Evolutionary conservation across 2,113 vertebrate genomes (phyloP).

Genomic region (Aspiorhynchus laticeps): DNA sequence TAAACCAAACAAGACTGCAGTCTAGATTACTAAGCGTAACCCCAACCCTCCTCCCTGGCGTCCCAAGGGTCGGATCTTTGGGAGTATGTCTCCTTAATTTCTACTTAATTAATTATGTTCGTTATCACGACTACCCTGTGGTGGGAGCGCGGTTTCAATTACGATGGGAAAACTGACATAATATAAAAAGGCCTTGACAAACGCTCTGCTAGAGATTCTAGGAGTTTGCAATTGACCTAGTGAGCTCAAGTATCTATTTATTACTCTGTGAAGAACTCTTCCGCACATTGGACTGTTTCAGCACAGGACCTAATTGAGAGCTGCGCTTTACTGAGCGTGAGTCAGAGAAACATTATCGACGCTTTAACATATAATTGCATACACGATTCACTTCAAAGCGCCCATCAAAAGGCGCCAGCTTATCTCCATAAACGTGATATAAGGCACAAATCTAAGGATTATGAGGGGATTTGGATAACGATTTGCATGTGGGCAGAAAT

Average conservation of each 20-base stretch:
- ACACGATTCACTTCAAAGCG: constrained; percentile 38
- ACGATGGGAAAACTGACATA: constrained; percentile 68
- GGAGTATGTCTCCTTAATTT: constrained; percentile 69
- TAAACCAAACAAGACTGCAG: constrained; percentile 76
- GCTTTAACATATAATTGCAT: not conserved
- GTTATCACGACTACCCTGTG: constrained; percentile 67
- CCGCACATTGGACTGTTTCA: not conserved
- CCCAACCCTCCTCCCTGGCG: constrained; percentile 18
- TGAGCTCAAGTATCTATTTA: constrained; percentile 7
- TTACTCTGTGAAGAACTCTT: not conserved
- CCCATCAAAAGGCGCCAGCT: constrained; percentile 38
- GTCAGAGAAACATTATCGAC: constrained; percentile 35
- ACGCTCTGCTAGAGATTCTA: constrained; percentile 30
- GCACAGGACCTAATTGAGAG: constrained; percentile 8
- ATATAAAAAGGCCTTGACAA: constrained; percentile 58
- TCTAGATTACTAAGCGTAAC: constrained; percentile 67
- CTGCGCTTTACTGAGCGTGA: constrained; percentile 29
- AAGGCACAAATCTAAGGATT: constrained; percentile 41
- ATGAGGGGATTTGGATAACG: constrained; percentile 41
- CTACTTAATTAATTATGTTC: constrained; percentile 77
- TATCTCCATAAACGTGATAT: constrained; percentile 41
- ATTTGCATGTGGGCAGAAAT: constrained; percentile 37
- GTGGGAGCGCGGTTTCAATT: constrained; percentile 73
- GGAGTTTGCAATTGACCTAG: constrained; percentile 6
- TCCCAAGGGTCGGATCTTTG: constrained; percentile 70